Conservation (phyloP, 1,140 invertebrate species). For the Tetragonula clypearis region DNA sequence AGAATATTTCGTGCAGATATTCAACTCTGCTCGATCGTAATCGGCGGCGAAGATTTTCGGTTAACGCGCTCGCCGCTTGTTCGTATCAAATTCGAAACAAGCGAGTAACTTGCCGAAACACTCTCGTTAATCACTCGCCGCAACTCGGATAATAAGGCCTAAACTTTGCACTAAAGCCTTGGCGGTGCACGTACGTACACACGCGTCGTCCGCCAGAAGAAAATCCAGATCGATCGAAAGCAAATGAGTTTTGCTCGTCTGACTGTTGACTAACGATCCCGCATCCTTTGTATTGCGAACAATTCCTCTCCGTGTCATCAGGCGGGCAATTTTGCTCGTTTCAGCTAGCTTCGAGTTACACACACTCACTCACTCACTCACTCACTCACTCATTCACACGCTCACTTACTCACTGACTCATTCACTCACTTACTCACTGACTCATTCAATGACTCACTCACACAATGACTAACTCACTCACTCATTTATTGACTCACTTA, state of each 20-base stretch:
- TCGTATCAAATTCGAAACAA: background rate
- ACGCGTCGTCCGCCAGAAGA: background rate
- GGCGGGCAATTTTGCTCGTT: background rate
- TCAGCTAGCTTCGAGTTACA: background rate
- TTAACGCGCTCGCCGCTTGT: background rate
- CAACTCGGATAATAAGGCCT: background rate
- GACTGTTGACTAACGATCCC: background rate
- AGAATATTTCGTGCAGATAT: background rate
- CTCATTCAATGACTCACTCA: no score
- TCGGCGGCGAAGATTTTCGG: background rate
- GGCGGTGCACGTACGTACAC: background rate
- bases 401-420: no score
- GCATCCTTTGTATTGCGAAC: background rate
- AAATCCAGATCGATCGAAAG: background rate
- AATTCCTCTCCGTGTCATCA: background rate
- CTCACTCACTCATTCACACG: no score
- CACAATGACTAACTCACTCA: no score
- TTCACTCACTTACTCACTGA: no score
- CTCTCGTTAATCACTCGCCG: background rate
- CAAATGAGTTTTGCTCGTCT: background rate
- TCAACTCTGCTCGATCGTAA: background rate
- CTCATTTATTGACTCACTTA: no score
- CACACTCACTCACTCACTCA: no score
- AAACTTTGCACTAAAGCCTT: background rate
- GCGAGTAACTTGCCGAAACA: background rate